phyloP scores from a whole-genome alignment of 2,888 invertebrate genomes.

The Neoaliturus tenellus region DNA sequence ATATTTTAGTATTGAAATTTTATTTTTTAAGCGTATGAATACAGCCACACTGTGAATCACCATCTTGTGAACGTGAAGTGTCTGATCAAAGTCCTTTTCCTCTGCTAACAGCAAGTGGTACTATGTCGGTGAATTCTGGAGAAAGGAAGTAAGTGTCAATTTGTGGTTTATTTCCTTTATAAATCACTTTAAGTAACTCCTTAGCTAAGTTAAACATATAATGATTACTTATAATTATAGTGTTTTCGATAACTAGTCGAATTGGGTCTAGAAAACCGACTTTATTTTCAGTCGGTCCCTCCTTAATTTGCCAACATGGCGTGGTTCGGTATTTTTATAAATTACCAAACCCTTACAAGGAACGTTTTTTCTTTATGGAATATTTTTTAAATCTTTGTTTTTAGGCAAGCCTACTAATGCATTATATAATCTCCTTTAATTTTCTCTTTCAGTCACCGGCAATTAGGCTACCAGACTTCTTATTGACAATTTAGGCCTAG shows the following conservation, averaged over 20 bases:
- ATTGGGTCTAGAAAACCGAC: not conserved
- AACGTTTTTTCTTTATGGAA: too few species aligned
- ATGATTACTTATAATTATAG: too few species aligned
- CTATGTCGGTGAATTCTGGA: constrained; percentile 86
- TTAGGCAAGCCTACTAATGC: too few species aligned
- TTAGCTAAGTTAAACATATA: not conserved
- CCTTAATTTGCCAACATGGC: constrained; percentile 53
- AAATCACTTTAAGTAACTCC: not conserved
- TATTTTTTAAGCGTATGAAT: not conserved
- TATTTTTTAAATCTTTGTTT: too few species aligned
- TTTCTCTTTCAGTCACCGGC: too few species aligned
- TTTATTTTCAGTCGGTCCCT: not conserved
- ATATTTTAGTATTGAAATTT: not conserved
- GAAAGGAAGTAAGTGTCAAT: constrained; percentile 84
- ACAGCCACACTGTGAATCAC: not conserved
- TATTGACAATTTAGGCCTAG: too few species aligned
- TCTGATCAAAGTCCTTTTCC: constrained; percentile 56
- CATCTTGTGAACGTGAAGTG: constrained; percentile 17
- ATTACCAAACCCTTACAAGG: too few species aligned
- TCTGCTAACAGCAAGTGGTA: constrained; percentile 76
- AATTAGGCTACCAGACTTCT: too few species aligned
- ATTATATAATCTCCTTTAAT: too few species aligned
- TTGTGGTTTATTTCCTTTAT: constrained; percentile 55
- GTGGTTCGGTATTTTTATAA: constrained; percentile 17
- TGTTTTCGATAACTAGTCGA: not conserved